Percentiles rank a stretch among this genome's conserved stretches.
phyloP scores from a whole-genome alignment of 2,888 invertebrate species.

The Gandaritis pyraliata region DNA sequence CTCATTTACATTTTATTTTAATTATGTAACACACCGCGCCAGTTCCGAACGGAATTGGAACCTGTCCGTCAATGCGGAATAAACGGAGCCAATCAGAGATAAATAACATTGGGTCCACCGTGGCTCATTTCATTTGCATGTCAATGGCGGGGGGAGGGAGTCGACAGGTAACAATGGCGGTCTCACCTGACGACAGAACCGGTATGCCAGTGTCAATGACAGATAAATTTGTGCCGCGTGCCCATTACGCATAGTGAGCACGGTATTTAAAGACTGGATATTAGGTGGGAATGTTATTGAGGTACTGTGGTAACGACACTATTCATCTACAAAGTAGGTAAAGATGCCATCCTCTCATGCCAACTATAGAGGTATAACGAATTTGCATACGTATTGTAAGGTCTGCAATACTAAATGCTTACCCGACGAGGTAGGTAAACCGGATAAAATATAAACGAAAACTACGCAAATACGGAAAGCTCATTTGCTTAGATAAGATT shows the following conservation, averaged over 20 bases:
- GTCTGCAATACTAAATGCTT: conserved; percentile 21
- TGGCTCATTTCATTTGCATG: conserved; percentile 80
- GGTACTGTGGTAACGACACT: conserved; percentile 20
- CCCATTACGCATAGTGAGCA: conserved; percentile 39
- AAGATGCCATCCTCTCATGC: conserved; percentile 11
- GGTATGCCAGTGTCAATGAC: conserved; percentile 46
- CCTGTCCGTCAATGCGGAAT: conserved; percentile 79
- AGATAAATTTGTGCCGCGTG: conserved; percentile 40
- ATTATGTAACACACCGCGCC: conserved; percentile 63
- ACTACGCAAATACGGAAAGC: conserved; percentile 30
- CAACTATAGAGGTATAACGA: conserved; percentile 22
- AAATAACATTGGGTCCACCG: conserved; percentile 78
- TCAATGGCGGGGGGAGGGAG: conserved; percentile 63
- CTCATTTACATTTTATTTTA: conserved; percentile 58
- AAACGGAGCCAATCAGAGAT: conserved; percentile 82
- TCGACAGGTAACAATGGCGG: conserved; percentile 62
- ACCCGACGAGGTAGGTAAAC: conserved; percentile 22
- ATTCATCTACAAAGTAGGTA: conserved; percentile 17
- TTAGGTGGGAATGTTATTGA: conserved; percentile 39
- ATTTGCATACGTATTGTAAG: conserved; percentile 31
- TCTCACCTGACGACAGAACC: conserved; percentile 65
- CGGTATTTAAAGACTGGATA: conserved; percentile 41
- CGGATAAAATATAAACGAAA: conserved; percentile 34
- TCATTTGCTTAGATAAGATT: conserved; percentile 34
- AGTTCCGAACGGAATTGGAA: conserved; percentile 71